Conservation (phyloP, 2,113 vertebrate genomes). For the Neotoma lepida region DNA sequence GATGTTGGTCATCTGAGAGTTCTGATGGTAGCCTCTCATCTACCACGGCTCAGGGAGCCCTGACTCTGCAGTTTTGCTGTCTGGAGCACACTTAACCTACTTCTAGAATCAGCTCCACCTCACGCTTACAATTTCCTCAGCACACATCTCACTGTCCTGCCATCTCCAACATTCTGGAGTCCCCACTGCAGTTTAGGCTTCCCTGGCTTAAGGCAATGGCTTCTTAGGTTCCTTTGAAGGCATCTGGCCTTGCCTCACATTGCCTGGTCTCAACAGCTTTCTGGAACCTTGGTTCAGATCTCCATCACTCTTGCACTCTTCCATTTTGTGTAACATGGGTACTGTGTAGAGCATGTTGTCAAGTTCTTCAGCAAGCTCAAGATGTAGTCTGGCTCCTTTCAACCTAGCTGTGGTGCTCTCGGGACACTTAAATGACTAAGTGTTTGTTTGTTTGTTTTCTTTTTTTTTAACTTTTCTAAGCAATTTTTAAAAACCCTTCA, state of each 20-base stretch:
- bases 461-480: neutral
- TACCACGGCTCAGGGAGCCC: neutral
- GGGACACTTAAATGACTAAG: neutral
- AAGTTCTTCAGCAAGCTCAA: neutral
- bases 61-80: neutral
- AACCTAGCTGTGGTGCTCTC: neutral
- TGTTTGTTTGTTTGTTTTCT: neutral
- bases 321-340: neutral
- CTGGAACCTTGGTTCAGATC: neutral
- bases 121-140: neutral
- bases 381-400: neutral
- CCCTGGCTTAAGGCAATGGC: neutral
- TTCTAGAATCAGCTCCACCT: neutral
- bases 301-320: neutral
- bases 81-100: neutral
- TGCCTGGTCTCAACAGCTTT: neutral
- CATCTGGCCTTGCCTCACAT: neutral
- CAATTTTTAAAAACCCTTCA: neutral
- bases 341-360: neutral
- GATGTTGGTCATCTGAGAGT: neutral
- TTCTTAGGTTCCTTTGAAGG: neutral
- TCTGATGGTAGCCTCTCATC: neutral
- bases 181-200: neutral
- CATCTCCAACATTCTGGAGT: neutral
- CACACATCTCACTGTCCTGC: neutral